A percentile compares a stretch with the other conserved stretches of the same genome.
Evolutionary conservation across 2,113 vertebrate species (phyloP).

Genomic region (Tautogolabrus adspersus): DNA sequence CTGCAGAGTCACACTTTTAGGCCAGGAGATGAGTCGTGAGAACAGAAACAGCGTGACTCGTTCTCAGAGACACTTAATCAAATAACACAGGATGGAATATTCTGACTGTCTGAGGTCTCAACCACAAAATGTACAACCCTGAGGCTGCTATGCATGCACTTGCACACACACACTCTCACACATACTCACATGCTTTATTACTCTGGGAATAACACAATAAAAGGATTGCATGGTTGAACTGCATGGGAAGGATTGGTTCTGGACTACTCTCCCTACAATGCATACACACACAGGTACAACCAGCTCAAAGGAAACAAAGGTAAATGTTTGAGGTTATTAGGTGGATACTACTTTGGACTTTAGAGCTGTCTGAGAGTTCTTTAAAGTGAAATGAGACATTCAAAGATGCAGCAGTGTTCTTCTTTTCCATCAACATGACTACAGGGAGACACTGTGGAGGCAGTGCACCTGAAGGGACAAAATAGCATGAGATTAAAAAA

Average conservation of each 20-base stretch:
- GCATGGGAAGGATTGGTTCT: not conserved
- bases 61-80: constrained; percentile 56
- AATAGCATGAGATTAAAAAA: too few species aligned
- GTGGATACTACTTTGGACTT: too few species aligned
- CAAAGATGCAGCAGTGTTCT: too few species aligned
- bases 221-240: not conserved
- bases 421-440: too few species aligned
- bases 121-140: constrained; percentile 37
- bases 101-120: constrained; percentile 45
- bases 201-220: not conserved
- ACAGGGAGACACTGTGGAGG: too few species aligned
- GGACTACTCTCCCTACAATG: not conserved
- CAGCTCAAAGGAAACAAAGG: too few species aligned
- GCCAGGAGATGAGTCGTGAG: constrained; percentile 38
- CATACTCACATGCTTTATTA: not conserved
- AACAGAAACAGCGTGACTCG: constrained; percentile 13
- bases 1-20: too few species aligned
- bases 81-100: constrained; percentile 47
- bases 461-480: too few species aligned
- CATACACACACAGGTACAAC: too few species aligned
- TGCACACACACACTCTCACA: constrained; percentile 18
- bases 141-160: constrained; percentile 11
- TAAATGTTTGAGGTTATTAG: too few species aligned
- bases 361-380: too few species aligned
- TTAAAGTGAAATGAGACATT: too few species aligned